These are phyloP conservation scores for Macrosoma leucophasiata DNA, from an alignment of 2,888 invertebrate species.

Conservation along the genomic window DNA sequence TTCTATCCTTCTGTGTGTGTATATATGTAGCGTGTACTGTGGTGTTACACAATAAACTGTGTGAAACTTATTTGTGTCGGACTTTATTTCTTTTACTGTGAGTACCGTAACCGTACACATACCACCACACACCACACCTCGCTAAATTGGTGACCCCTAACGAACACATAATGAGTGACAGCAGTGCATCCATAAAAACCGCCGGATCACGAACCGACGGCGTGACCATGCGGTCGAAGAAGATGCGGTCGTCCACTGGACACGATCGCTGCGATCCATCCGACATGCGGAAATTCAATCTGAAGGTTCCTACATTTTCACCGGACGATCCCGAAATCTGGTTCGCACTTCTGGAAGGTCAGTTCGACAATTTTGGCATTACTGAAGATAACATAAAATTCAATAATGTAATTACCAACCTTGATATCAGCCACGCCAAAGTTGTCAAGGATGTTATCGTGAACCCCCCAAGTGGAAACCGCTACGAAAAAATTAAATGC, in stretches of 20 bases:
- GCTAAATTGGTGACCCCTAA: no score
- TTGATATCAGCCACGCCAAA: slow-evolving; percentile 3
- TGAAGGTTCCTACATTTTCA: slow-evolving; percentile 3
- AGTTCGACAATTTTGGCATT: slow-evolving; percentile 1
- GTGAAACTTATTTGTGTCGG: no score
- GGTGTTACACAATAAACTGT: no score
- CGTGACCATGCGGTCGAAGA: neutral
- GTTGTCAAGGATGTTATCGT: slow-evolving; percentile 3
- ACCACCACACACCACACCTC: no score
- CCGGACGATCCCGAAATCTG: slow-evolving; percentile 6
- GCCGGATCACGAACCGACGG: no score
- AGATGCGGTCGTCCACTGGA: neutral
- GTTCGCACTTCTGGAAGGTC: slow-evolving; percentile 5
- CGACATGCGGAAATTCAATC: neutral
- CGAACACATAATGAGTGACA: no score
- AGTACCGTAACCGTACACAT: no score
- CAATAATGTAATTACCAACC: neutral
- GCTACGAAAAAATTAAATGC: slow-evolving; percentile 2
- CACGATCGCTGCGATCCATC: neutral
- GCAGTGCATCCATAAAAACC: no score
- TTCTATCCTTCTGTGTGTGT: no score
- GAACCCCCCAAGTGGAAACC: neutral
- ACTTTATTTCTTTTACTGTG: no score
- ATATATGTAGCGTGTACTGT: no score
- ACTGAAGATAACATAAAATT: slow-evolving; percentile 1